Base-by-base conservation (phyloP, 1,140 invertebrate species). In the Polypedilum pembai region DNA sequence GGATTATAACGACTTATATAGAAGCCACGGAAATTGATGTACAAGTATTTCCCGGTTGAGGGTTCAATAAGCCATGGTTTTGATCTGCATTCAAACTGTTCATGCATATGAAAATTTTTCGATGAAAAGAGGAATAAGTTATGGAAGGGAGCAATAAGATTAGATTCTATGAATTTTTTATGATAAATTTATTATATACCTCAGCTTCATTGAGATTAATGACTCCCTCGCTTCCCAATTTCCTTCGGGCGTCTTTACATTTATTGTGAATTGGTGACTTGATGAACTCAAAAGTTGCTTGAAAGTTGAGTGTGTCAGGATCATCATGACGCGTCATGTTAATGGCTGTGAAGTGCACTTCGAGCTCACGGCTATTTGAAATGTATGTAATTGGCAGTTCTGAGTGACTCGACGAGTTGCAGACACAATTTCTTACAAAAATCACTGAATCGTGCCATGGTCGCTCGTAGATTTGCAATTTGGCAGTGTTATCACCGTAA, bases 321-420 rank as follows among this genome's bases (percentile, higher is more conserved):
- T 96, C 94, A 78, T 95, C 92, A 7, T 88, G 83, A 0, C 91
- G 87, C 72, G 89, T 88, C 94, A 96, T 96, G 74, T 90, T 88
- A 8, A 86, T 85, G 1, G 93, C 90, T 45, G 88, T 87, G 78
- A 95, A 94, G 78, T 90, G 88, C n/a, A 95, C 85, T 78, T 94
- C 91, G 3, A 92, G 87, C 65, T 92, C 87, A 75, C 89, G 88
- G 40, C 90, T 87, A 2, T 87, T 87, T 0, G 93, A 94, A 75
- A 89, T 89, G 77, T 93, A 91, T 74, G 89, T 90, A 78, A 93
- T 90, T 1, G 90, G 90, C 56, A 83, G 72, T 75, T 81, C 76
- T 15, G 80, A 80, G 20, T 79, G 75, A 63, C 80, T 81, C 5
- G 82, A 78, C 41, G 85, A 81, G 75, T 82, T 82, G 77, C 89